Conservation (phyloP, 2,113 vertebrate species). For the Thermophis baileyi region DNA sequence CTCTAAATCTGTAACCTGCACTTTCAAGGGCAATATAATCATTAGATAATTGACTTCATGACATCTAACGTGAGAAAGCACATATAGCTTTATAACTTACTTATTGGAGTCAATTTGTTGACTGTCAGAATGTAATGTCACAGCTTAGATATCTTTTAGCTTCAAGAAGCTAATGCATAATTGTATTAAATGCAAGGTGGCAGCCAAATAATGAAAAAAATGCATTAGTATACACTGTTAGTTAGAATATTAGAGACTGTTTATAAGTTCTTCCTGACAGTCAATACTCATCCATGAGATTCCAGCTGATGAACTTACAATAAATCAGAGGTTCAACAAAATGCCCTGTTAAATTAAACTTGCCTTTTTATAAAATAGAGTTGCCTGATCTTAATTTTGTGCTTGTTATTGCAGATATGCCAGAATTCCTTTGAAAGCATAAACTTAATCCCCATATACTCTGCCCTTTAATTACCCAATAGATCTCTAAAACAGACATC, state of each 20-base stretch:
- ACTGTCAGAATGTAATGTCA: conserved; percentile 25
- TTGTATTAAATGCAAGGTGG: not conserved
- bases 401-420: not conserved
- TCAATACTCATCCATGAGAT: not conserved
- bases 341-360: not conserved
- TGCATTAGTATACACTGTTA: not conserved
- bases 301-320: not conserved
- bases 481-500: not conserved
- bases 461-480: not conserved
- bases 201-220: not conserved
- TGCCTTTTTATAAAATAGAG: not conserved
- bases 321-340: conserved; percentile 11
- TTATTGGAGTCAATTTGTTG: not conserved
- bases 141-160: conserved; percentile 12
- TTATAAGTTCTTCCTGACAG: not conserved
- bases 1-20: conserved; percentile 19
- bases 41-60: conserved; percentile 13
- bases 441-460: not conserved
- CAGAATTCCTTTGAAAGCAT: not conserved
- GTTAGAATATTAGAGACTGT: not conserved
- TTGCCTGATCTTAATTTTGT: not conserved
- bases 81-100: conserved; percentile 3
- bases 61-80: not conserved
- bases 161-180: conserved; percentile 37
- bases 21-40: not conserved